Conservation (phyloP, 2,888 invertebrate species). For the Leptopilina myrica region DNA sequence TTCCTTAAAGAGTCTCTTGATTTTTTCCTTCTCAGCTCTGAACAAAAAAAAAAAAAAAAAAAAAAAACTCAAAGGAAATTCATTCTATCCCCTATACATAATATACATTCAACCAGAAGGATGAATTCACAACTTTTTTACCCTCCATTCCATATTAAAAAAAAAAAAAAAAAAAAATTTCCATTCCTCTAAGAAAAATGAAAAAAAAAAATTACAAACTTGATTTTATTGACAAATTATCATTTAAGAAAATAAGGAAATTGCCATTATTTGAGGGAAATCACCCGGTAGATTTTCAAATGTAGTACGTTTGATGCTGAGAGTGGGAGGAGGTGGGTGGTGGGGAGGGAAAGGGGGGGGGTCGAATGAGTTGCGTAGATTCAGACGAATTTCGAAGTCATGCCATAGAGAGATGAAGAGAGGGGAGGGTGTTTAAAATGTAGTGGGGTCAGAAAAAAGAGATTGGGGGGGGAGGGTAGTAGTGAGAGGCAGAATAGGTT, state of each 20-base stretch:
- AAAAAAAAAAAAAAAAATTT: neutral
- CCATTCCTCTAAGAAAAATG: too few relatives aligned
- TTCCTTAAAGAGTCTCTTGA: slow-evolving; percentile 29
- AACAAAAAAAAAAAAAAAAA: neutral
- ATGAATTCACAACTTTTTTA: too few relatives aligned
- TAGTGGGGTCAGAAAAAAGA: neutral
- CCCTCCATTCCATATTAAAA: neutral
- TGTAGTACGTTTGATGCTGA: too few relatives aligned
- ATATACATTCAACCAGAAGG: too few relatives aligned
- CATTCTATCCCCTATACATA: neutral
- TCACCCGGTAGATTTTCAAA: slow-evolving; percentile 24
- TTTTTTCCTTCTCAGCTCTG: slow-evolving; percentile 1
- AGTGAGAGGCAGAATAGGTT: neutral
- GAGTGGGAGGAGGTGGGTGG: neutral
- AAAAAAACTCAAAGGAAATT: neutral
- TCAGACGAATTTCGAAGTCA: slow-evolving; percentile 23
- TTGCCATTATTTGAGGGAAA: neutral
- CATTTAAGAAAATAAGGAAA: neutral
- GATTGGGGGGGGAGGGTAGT: too few relatives aligned
- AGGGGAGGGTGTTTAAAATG: neutral
- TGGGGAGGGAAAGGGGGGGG: neutral
- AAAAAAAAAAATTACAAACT: too few relatives aligned
- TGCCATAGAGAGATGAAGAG: neutral
- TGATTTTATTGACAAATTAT: too few relatives aligned
- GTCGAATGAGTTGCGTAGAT: slow-evolving; percentile 15